A percentile compares a stretch with the other conserved stretches of the same genome.
These are phyloP conservation scores for Microctenopoma steveboyesi DNA, from an alignment of 2,797 vertebrate species.

Conservation along the genomic window DNA sequence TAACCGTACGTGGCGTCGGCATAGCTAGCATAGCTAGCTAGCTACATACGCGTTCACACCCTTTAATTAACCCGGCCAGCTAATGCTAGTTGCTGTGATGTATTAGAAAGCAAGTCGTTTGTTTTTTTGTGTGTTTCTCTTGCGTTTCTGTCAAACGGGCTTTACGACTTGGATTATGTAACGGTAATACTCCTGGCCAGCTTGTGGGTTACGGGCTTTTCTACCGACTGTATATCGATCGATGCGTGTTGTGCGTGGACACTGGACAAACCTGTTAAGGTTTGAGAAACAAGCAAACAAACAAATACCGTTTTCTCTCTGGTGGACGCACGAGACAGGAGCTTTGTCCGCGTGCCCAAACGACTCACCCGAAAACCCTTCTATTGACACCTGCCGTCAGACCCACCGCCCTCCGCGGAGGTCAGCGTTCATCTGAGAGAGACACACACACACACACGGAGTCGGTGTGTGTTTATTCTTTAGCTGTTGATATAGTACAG, in stretches of 20 bases:
- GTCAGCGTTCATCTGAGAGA: slow-evolving; percentile 70
- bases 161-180: slow-evolving; percentile 85
- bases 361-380: slow-evolving; percentile 25
- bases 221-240: slow-evolving; percentile 5
- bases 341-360: slow-evolving; percentile 22
- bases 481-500: slow-evolving; percentile 72
- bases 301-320: not conserved
- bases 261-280: not conserved
- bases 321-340: not conserved
- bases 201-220: slow-evolving; percentile 41
- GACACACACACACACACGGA: slow-evolving; percentile 48
- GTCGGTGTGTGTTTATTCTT: slow-evolving; percentile 78
- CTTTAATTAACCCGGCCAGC: slow-evolving; percentile 35
- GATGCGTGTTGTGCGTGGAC: not conserved
- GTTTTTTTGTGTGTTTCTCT: not conserved
- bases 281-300: not conserved
- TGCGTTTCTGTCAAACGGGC: not conserved
- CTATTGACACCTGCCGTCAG: slow-evolving; percentile 54
- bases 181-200: slow-evolving; percentile 58
- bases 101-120: not conserved
- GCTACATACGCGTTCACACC: slow-evolving; percentile 60
- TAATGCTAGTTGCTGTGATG: slow-evolving; percentile 1
- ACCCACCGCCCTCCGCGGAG: slow-evolving; percentile 62
- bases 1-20: slow-evolving; percentile 17
- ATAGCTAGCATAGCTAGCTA: slow-evolving; percentile 8